Percentiles rank a stretch among this genome's conserved stretches.
Evolutionary conservation across 1,140 invertebrate species (phyloP).

Genomic region (Nephila pilipes): DNA sequence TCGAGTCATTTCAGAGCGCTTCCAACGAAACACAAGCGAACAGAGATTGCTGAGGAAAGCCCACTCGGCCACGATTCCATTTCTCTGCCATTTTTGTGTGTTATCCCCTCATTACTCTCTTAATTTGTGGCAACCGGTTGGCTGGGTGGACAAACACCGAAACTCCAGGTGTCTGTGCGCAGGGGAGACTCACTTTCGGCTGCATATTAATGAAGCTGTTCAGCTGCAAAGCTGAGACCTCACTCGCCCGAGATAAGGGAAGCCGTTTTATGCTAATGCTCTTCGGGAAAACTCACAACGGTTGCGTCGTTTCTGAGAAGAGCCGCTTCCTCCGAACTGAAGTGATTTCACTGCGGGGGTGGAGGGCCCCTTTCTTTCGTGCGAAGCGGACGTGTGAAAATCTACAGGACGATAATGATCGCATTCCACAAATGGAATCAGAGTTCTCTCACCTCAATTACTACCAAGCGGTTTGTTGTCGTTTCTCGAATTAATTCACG

Average conservation of each 20-base stretch:
- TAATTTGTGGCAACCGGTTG: slow-evolving; percentile 52
- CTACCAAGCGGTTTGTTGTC: neutral
- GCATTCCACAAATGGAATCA: neutral
- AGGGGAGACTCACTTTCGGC: neutral
- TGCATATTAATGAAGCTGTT: slow-evolving; percentile 66
- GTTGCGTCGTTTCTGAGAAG: neutral
- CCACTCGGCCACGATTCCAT: neutral
- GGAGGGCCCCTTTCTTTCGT: neutral
- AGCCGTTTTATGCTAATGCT: slow-evolving; percentile 58
- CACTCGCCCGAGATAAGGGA: slow-evolving; percentile 33
- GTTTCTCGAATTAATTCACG: neutral
- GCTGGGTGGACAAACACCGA: neutral
- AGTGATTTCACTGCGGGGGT: neutral
- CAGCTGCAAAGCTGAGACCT: slow-evolving; percentile 72
- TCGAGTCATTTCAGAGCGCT: no score
- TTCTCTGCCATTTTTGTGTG: neutral
- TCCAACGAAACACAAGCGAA: no score
- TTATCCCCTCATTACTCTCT: slow-evolving; percentile 41
- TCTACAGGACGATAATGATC: neutral
- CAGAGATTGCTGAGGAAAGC: no score
- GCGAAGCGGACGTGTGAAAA: neutral
- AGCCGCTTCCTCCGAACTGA: slow-evolving; percentile 13
- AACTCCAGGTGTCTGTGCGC: neutral
- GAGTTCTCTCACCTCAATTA: slow-evolving; percentile 6
- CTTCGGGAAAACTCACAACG: neutral